Conservation (phyloP, 2,888 invertebrate genomes). For the Uropetala carovei region DNA sequence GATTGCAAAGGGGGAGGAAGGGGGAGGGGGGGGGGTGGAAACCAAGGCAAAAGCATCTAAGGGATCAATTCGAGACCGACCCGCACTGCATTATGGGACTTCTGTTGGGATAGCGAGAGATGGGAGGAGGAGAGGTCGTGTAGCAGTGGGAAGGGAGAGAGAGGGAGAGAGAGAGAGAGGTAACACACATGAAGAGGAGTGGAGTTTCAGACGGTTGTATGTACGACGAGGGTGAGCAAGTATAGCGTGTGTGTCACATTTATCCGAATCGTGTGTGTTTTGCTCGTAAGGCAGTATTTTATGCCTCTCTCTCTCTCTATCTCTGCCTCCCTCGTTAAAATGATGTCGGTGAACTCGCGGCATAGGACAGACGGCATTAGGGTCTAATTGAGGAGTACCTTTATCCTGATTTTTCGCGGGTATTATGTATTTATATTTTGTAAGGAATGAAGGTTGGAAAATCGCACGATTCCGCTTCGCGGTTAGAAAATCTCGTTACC, state of each 20-base stretch:
- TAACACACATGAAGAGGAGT: background rate
- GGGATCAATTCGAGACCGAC: constrained; percentile 57
- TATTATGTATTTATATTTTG: background rate
- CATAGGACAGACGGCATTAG: background rate
- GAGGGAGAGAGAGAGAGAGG: background rate
- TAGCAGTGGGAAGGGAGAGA: background rate
- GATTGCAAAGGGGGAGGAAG: constrained; percentile 55
- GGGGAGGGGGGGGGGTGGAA: too few relatives aligned
- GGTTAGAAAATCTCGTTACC: background rate
- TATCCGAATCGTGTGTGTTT: background rate
- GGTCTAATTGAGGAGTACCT: background rate
- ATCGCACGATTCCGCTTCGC: background rate
- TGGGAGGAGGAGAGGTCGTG: background rate
- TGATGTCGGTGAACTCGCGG: background rate
- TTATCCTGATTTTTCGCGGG: background rate
- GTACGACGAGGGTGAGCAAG: background rate
- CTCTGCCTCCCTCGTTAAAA: background rate
- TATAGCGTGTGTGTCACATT: constrained; percentile 25
- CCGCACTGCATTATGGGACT: constrained; percentile 59
- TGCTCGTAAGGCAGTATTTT: background rate
- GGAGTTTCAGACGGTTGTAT: background rate
- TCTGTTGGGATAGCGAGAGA: constrained; percentile 42
- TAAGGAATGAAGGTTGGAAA: background rate
- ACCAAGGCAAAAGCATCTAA: constrained; percentile 58
- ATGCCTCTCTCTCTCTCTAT: background rate